Base-by-base conservation (phyloP, 2,888 invertebrate genomes). In the Candidula unifasciata region DNA sequence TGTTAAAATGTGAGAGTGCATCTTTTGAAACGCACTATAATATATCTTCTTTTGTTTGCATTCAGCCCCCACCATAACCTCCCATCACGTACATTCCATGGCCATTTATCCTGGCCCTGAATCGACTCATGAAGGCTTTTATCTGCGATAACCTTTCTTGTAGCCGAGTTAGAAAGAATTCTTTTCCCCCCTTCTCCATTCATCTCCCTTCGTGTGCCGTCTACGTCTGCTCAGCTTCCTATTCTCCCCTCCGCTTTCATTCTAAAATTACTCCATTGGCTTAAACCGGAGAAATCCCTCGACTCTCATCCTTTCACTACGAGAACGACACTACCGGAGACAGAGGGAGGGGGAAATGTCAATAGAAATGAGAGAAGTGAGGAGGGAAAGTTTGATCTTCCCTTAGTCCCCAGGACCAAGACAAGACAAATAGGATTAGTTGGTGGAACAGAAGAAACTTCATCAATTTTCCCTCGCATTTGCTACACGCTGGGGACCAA, bases 401-500 rank as follows among this genome's bases (percentile, higher is more conserved):
- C 37, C 8, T 44, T 44, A 57, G 57, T 73, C 37, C 18, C 16
- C 33, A 30, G 30, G n/a, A 66, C 30, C 68, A 66, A 66, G 44
- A 37, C 68, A 66, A 66, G 82, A 66, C 76, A 76, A 76, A 82
- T 82, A 76, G 76, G 64, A 74, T 82, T 82, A 76, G 64, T 33
- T 33, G 64, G 76, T 27, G 66, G 74, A 52, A 24, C 2, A 30
- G 52, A 60, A 27, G 64, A 37, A 76, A 74, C 74, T 74, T 64
- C 74, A 82, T 82, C 82, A 74, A 66, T 82, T 33, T 60, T 66
- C 57, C 66, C 74, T 82, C 74, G 52, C 80, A 80, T 69, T 80
- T 80, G 68, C 80, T 52, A 80, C 64, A 68, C 80, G 80, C 71
- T 52, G 71, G 80, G 69, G 71, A 80, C 52, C 68, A 52, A 71